Evolutionary conservation across 2,888 invertebrate genomes (phyloP), one percentile per base, ranked within the genome.

Genomic region (Sarcophaga carnaria): DNA sequence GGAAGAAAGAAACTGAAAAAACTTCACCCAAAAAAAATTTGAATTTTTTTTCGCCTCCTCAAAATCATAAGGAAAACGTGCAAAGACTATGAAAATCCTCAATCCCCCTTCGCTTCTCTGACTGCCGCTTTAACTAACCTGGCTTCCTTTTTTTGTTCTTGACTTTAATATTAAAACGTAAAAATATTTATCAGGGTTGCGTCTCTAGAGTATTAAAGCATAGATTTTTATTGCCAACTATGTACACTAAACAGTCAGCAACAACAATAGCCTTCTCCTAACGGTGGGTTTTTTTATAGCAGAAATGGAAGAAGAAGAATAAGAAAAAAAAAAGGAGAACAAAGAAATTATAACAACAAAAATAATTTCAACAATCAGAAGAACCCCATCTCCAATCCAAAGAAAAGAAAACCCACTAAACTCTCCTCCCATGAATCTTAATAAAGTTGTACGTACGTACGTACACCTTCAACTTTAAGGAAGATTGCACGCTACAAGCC

Each of bases 41-140:
- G 71, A 71, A 45, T 49, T 67, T 62, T 78, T 70, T 74, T 25
- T 47, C 4, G 0, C 14, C 22, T 25, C 22, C 3, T 27, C 54
- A 77, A 78, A 83, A 69, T 78, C 83, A 66, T 72, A 74, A 78
- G 62, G n/a, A 22, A 83, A 83, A 78, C 78, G 83, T 83, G 78
- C n/a, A 62, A 62, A 63, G 78, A 83, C 78, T 78, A 45, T 69
- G 62, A 83, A 83, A 78, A 60, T 49, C 54, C 22, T 49, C 49
- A 49, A 47, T 22, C 63, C n/a, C 25, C 17, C 49, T 8, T 2
- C n/a, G 2, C 8, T 25, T 10, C 3, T 54, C 17, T 17, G 2
- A 14, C 47, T 47, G 20, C 3, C 12, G 12, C 6, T 22, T 37
- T 20, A 20, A 27, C 22, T 17, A 27, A 37, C 72, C 10, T 10